phyloP scores from a whole-genome alignment of 2,797 vertebrate species.

The Emys orbicularis region DNA sequence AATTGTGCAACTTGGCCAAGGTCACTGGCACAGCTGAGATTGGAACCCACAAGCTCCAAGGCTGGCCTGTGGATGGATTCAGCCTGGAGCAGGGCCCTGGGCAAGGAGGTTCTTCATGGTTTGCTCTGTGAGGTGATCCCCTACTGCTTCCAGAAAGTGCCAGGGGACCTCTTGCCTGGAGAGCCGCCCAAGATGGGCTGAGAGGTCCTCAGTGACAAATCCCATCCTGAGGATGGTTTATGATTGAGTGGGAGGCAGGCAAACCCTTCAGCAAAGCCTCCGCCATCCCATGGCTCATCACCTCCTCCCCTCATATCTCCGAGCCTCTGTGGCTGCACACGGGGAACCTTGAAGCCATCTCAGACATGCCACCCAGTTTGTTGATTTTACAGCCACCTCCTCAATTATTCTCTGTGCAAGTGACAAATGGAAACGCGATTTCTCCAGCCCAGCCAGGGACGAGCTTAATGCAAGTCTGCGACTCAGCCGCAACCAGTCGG shows the following conservation, averaged over 20 bases:
- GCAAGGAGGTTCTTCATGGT: background rate
- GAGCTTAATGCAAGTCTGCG: background rate
- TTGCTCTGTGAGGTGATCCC: background rate
- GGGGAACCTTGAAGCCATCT: background rate
- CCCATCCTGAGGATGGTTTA: background rate
- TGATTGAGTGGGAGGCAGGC: background rate
- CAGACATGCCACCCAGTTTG: background rate
- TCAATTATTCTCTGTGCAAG: constrained; percentile 38
- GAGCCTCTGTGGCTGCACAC: background rate
- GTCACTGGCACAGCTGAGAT: background rate
- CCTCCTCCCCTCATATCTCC: background rate
- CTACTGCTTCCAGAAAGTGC: background rate
- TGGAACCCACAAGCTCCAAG: background rate
- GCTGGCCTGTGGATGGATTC: background rate
- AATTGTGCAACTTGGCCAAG: background rate
- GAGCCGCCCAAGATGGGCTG: background rate
- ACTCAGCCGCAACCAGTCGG: background rate
- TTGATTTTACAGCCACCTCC: background rate
- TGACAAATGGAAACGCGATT: constrained; percentile 27
- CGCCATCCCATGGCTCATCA: background rate
- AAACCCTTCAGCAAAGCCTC: background rate
- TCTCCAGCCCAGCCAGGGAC: background rate
- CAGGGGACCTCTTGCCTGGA: background rate
- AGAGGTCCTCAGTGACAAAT: background rate
- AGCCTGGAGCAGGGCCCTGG: background rate